Evolutionary conservation across 2,888 invertebrate species (phyloP).

Genomic region (Athalia rosae): DNA sequence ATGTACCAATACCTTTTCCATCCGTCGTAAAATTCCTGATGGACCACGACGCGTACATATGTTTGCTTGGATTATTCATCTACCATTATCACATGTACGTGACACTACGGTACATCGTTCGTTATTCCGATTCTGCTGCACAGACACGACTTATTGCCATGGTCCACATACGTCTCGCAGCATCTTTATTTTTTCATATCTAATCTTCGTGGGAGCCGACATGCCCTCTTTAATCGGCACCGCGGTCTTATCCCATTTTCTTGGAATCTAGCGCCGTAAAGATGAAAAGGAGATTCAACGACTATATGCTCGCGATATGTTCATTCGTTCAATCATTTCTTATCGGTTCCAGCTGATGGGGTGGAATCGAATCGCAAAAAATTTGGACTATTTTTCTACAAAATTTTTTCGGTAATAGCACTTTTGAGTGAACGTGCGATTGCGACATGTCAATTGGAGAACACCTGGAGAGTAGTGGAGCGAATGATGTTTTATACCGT

Average conservation of each 20-base stretch:
- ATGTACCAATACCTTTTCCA: slow-evolving; percentile 56
- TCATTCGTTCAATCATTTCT: too few relatives aligned
- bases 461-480: too few relatives aligned
- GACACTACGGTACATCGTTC: background rate
- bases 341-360: too few relatives aligned
- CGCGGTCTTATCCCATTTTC: background rate
- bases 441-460: too few relatives aligned
- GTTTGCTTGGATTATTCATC: background rate
- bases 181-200: background rate
- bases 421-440: too few relatives aligned
- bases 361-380: too few relatives aligned
- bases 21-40: slow-evolving; percentile 14
- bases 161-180: background rate
- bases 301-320: background rate
- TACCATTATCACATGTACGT: background rate
- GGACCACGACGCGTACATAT: slow-evolving; percentile 13
- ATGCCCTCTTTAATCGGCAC: slow-evolving; percentile 14
- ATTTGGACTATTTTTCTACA: too few relatives aligned
- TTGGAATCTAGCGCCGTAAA: slow-evolving; percentile 1
- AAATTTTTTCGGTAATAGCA: too few relatives aligned
- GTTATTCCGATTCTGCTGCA: background rate
- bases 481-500: too few relatives aligned
- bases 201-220: slow-evolving; percentile 26
- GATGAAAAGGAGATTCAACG: background rate
- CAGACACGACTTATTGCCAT: slow-evolving; percentile 27